Percentiles rank a stretch among this genome's conserved stretches.
phyloP scores from a whole-genome alignment of 2,113 vertebrate genomes.

The Barbus barbus region DNA sequence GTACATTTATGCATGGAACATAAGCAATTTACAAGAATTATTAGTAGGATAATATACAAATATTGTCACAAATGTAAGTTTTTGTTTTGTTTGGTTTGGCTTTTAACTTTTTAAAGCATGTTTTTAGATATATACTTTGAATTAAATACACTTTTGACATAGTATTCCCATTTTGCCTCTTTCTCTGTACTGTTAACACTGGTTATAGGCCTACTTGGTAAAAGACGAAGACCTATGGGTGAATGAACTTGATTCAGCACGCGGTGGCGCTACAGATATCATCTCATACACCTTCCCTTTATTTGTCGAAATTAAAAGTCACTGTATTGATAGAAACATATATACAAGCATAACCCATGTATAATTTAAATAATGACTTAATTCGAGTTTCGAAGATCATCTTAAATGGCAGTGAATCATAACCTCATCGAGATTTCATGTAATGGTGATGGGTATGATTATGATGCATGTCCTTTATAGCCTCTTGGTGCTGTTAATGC shows the following conservation, averaged over 20 bases:
- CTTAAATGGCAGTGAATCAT: not conserved
- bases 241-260: not conserved
- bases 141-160: not conserved
- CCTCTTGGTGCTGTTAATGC: not conserved
- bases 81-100: no score
- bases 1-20: not conserved
- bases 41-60: no score
- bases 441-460: no score
- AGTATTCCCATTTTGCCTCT: not conserved
- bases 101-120: not conserved
- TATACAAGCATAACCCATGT: no score
- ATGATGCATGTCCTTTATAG: not conserved
- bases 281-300: not conserved
- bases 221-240: not conserved
- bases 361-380: not conserved
- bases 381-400: not conserved
- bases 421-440: not conserved
- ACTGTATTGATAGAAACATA: not conserved
- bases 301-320: not conserved
- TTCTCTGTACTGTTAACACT: not conserved
- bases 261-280: conserved; percentile 11
- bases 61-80: not conserved
- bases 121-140: not conserved
- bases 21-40: not conserved
- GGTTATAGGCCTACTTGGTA: no score